phyloP scores from a whole-genome alignment of 2,888 invertebrate genomes.

The Ochropleura leucogaster region DNA sequence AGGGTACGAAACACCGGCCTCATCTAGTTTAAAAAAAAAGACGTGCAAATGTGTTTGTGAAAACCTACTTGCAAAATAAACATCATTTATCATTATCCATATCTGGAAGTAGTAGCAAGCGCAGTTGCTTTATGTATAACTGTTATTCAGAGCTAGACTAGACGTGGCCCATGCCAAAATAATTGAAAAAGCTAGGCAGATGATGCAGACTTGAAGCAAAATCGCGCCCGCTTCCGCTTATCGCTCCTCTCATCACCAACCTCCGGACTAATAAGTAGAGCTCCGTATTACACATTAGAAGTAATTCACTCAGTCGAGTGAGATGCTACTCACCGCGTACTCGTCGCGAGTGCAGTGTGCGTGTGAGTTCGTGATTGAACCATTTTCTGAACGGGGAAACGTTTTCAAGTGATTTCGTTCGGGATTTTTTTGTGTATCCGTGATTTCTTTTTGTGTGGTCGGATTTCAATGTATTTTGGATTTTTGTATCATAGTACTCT shows the following conservation, averaged over 20 bases:
- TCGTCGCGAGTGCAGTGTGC: slow-evolving; percentile 80
- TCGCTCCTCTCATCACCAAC: slow-evolving; percentile 75
- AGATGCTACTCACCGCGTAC: slow-evolving; percentile 85
- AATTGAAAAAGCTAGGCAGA: not conserved
- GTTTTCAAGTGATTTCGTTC: slow-evolving; percentile 65
- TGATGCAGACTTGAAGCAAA: not conserved
- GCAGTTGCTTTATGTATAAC: not conserved
- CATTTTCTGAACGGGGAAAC: slow-evolving; percentile 52
- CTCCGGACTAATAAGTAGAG: slow-evolving; percentile 73
- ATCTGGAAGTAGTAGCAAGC: too few relatives aligned
- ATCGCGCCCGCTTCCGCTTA: slow-evolving; percentile 24
- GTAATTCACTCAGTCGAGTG: slow-evolving; percentile 82
- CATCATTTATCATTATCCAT: too few relatives aligned
- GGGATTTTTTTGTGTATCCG: slow-evolving; percentile 51
- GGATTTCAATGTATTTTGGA: slow-evolving; percentile 37
- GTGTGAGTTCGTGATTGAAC: slow-evolving; percentile 74
- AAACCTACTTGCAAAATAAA: too few relatives aligned
- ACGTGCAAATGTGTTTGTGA: too few relatives aligned
- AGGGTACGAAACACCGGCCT: too few relatives aligned
- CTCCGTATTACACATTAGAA: slow-evolving; percentile 76
- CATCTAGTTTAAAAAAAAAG: too few relatives aligned
- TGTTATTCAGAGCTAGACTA: not conserved
- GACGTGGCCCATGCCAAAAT: not conserved
- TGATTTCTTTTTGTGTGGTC: slow-evolving; percentile 55
- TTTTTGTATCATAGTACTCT: slow-evolving; percentile 27